A percentile compares a stretch with the other conserved stretches of the same genome.
Conservation (phyloP, 2,113 vertebrate species). For the Megaceryle maxima region DNA sequence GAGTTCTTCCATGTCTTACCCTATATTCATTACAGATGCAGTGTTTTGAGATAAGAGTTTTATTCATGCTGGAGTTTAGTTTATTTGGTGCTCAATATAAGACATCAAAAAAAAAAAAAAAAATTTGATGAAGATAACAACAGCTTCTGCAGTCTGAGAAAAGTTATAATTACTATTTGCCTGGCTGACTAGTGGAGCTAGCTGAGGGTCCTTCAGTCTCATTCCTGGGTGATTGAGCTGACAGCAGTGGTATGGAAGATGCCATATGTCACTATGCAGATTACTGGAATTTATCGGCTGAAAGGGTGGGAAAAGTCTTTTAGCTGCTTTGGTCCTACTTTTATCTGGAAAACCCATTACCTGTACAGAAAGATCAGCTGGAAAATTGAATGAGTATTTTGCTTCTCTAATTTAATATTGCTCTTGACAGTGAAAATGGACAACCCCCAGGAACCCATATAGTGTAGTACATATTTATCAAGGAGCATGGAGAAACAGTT, state of each 20-base stretch:
- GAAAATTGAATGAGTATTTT: neutral
- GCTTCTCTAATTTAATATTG: neutral
- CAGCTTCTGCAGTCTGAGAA: neutral
- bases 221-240: neutral
- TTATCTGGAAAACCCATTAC: neutral
- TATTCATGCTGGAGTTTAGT: neutral
- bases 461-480: neutral
- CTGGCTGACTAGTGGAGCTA: neutral
- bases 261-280: accelerated
- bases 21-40: neutral
- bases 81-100: neutral
- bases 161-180: neutral
- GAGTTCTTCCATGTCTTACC: neutral
- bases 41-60: neutral
- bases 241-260: neutral
- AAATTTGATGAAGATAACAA: neutral
- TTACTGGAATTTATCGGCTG: neutral
- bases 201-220: neutral
- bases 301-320: neutral
- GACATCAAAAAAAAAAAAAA: neutral
- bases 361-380: neutral
- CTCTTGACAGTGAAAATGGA: neutral
- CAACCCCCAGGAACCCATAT: neutral
- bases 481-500: neutral
- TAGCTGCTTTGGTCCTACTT: neutral